Percentiles rank a stretch among this genome's conserved stretches.
Evolutionary conservation across 2,113 vertebrate species (phyloP).

Genomic region (Cinclus mexicanus): DNA sequence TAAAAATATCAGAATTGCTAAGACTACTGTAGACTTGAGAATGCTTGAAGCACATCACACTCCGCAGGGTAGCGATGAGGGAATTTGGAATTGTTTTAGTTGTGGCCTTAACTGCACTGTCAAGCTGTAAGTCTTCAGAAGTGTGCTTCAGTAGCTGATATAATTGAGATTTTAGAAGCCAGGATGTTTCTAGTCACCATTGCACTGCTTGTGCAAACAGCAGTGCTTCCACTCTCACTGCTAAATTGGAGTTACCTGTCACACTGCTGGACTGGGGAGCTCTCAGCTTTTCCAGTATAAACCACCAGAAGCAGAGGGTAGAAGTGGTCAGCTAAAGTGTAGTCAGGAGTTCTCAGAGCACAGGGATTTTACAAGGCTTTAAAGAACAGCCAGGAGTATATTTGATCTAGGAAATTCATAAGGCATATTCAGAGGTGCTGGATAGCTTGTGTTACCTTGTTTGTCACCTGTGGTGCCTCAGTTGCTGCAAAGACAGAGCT

Average conservation of each 20-base stretch:
- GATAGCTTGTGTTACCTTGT: neutral
- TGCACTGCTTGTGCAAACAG: neutral
- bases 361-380: neutral
- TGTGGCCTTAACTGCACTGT: neutral
- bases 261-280: neutral
- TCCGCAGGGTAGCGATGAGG: neutral
- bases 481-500: neutral
- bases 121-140: neutral
- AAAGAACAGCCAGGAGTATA: neutral
- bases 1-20: neutral
- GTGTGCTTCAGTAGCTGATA: neutral
- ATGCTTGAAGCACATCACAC: neutral
- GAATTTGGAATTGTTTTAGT: neutral
- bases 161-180: neutral
- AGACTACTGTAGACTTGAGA: neutral
- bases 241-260: neutral
- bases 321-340: neutral
- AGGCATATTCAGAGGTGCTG: neutral
- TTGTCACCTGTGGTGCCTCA: neutral
- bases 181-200: neutral
- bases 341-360: neutral
- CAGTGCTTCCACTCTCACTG: neutral
- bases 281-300: neutral
- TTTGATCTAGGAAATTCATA: neutral
- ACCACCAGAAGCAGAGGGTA: neutral